Percentiles rank a stretch among this genome's conserved stretches.
These are phyloP conservation scores for Bombus superbus DNA, from an alignment of 1,140 invertebrate species.

Conservation along the genomic window DNA sequence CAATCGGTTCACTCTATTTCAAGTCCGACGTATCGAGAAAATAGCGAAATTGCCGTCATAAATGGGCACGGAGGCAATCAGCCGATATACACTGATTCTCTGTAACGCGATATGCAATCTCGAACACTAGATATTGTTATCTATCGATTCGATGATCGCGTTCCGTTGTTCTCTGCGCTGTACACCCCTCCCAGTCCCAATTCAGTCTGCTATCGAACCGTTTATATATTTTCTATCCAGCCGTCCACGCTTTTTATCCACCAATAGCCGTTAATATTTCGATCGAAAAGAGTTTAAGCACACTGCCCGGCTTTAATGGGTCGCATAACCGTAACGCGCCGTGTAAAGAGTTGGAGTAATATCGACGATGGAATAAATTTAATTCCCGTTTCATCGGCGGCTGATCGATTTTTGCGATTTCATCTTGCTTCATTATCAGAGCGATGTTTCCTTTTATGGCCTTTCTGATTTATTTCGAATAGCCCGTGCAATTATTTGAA, in stretches of 20 bases:
- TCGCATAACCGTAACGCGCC: not conserved
- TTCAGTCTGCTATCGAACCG: slow-evolving; percentile 18
- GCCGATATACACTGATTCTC: slow-evolving; percentile 34
- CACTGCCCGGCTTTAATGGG: slow-evolving; percentile 26
- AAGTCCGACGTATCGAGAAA: slow-evolving; percentile 27
- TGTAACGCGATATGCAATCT: slow-evolving; percentile 48
- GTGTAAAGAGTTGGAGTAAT: slow-evolving; percentile 14
- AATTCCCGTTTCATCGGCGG: not conserved
- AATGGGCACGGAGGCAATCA: slow-evolving; percentile 43
- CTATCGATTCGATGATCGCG: slow-evolving; percentile 41
- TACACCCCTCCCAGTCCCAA: not conserved
- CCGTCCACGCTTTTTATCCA: slow-evolving; percentile 24
- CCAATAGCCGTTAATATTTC: slow-evolving; percentile 39
- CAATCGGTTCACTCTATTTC: slow-evolving; percentile 36
- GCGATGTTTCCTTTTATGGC: not conserved
- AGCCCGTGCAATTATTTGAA: not conserved
- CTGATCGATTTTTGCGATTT: not conserved
- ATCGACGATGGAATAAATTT: slow-evolving; percentile 31
- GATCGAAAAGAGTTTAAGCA: slow-evolving; percentile 39
- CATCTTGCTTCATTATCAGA: not conserved
- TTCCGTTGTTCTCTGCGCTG: not conserved
- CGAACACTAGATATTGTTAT: slow-evolving; percentile 52
- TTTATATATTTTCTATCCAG: slow-evolving; percentile 36
- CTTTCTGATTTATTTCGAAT: not conserved
- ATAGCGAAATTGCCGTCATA: slow-evolving; percentile 43